Base-by-base conservation (phyloP, 2,113 vertebrate species). In the Scatophagus argus region DNA sequence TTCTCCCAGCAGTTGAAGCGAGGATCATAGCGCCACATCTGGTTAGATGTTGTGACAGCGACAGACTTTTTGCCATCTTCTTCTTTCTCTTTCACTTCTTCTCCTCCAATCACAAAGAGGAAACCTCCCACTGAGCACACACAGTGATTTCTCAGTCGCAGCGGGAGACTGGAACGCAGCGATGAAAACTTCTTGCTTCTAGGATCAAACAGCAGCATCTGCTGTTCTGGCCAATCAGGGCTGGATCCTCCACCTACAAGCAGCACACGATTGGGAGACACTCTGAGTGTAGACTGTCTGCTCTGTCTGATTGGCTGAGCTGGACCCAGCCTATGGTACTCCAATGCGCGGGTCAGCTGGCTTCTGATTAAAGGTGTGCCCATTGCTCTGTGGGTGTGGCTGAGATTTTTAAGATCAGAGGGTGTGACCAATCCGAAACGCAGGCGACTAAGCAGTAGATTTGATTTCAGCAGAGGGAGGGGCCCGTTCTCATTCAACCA, bases 61-160 rank as follows among this genome's bases (percentile, higher is more conserved):
- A 29, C 41, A 0, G 43, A 77, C 77, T 93, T 92, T 1, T 91
- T 90, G 2, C 59, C 89, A 0, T 77, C 80, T 1, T 72, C 74
- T 0, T 74, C 65, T 19, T 80, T 89, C 14, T 94, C 93, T 74
- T 69, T 86, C 11, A 93, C 83, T 88, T 97, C 96, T 76, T 98
- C 96, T 34, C 97, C 98, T 0, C 97, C 98, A 8, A 99, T 81
- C 34, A 99, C 93, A 0, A 97, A 99, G 27, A 99, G 93, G 84
- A 99, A 99, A 65, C 97, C 97, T 0, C 95, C 98, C 21, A 94
- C 88, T 0, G 95, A 94, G 2, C 97, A 98, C 10, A 96, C 91
- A 0, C 97, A 94, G 83, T 97, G 96, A 65, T 94, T 91, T 84
- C 95, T 94, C 29, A 99, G 85, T 11, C 86, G 94, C 27, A 90